Evolutionary conservation across 2,797 vertebrate species (phyloP).

Genomic region (Orientallactaga sibirica): DNA sequence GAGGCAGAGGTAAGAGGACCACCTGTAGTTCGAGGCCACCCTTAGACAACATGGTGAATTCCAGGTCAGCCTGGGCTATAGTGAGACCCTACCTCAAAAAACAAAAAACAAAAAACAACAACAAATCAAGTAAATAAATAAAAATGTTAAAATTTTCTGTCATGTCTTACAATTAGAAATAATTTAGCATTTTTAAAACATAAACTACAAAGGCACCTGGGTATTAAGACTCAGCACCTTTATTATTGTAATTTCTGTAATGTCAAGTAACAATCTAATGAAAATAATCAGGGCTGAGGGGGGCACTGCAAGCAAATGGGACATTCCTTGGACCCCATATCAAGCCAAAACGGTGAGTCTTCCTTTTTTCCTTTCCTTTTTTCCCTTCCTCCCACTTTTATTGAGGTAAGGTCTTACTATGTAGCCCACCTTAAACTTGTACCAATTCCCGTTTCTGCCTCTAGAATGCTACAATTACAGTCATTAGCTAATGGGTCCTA

Average conservation of each 20-base stretch:
- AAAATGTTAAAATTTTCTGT: background rate
- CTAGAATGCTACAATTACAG: no score
- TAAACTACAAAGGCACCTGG: background rate
- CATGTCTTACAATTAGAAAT: background rate
- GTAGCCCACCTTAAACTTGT: background rate
- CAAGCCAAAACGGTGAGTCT: constrained; percentile 27
- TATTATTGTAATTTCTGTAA: background rate
- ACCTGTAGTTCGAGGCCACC: no score
- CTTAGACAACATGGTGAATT: no score
- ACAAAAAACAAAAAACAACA: no score
- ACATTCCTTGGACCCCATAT: background rate
- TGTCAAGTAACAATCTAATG: background rate
- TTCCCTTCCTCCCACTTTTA: background rate
- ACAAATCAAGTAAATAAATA: no score
- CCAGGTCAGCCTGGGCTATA: no score
- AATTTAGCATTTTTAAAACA: background rate
- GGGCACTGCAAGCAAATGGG: constrained; percentile 17
- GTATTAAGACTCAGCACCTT: background rate
- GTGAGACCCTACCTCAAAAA: no score
- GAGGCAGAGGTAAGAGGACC: no score
- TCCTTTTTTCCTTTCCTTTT: background rate
- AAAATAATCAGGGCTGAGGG: background rate
- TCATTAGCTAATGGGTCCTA: background rate
- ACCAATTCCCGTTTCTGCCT: no score
- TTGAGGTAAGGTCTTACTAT: background rate